A percentile compares a stretch with the other conserved stretches of the same genome.
Conservation (phyloP, 2,888 invertebrate species). For the Drosophila subquinaria region DNA sequence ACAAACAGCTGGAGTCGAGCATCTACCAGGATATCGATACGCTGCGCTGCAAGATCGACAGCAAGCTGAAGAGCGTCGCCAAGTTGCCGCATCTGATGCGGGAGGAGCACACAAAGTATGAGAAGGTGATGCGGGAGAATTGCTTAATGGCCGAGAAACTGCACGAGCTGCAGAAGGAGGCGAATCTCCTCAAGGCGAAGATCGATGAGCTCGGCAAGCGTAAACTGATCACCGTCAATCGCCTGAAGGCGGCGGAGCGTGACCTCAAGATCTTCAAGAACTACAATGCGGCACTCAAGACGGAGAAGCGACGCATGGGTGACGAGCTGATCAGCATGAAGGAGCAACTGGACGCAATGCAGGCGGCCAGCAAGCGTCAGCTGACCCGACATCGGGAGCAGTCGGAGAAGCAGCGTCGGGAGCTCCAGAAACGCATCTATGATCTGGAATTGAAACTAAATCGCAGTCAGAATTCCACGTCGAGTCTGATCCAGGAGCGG, state of each 20-base stretch:
- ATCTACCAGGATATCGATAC: constrained; percentile 78
- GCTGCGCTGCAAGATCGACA: constrained; percentile 80
- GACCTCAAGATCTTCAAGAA: constrained; percentile 83
- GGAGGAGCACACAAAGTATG: constrained; percentile 80
- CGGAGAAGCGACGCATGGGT: constrained; percentile 80
- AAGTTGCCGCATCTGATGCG: constrained; percentile 81
- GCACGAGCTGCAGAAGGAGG: constrained; percentile 71
- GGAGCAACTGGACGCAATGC: constrained; percentile 77
- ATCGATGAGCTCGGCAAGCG: constrained; percentile 82
- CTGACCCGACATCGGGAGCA: constrained; percentile 83
- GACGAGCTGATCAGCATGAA: constrained; percentile 75
- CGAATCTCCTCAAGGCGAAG: constrained; percentile 70
- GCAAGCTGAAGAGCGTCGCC: constrained; percentile 80
- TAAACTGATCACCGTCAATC: constrained; percentile 71
- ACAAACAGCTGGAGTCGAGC: constrained; percentile 82
- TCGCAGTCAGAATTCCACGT: constrained; percentile 83
- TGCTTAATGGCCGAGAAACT: constrained; percentile 76
- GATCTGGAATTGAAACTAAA: constrained; percentile 84
- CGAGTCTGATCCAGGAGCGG: constrained; percentile 82
- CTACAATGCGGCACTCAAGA: constrained; percentile 78
- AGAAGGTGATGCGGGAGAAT: constrained; percentile 80
- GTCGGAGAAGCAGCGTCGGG: constrained; percentile 81
- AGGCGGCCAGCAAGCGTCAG: constrained; percentile 77
- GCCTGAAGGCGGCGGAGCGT: constrained; percentile 79
- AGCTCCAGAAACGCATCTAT: constrained; percentile 82